phyloP scores from a whole-genome alignment of 2,797 vertebrate species.

The Rhinella marina region DNA sequence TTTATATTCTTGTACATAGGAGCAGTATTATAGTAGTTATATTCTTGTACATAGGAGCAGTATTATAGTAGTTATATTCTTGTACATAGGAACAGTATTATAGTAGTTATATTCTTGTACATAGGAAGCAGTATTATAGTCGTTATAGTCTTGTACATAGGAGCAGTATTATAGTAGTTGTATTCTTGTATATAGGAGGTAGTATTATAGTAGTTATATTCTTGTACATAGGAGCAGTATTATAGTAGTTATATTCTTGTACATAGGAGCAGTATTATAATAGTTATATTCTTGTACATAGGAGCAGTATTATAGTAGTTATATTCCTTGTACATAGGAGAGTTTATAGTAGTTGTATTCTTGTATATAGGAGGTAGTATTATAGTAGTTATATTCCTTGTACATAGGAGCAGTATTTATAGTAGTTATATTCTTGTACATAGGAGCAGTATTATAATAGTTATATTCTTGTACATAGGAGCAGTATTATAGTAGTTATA shows the following conservation, averaged over 20 bases:
- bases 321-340: not conserved
- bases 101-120: not conserved
- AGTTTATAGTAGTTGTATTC: conserved; percentile 2
- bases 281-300: too few relatives aligned
- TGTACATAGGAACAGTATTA: too few relatives aligned
- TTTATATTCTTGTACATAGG: too few relatives aligned
- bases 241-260: not conserved
- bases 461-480: not conserved
- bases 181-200: not conserved
- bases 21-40: too few relatives aligned
- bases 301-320: not conserved
- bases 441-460: not conserved
- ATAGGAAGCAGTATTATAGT: not conserved
- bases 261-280: not conserved
- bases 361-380: not conserved
- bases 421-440: not conserved
- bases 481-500: conserved; percentile 1
- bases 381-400: not conserved
- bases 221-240: too few relatives aligned
- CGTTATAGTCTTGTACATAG: too few relatives aligned
- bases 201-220: not conserved
- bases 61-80: too few relatives aligned
- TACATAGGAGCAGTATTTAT: not conserved
- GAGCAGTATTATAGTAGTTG: not conserved
- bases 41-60: too few relatives aligned